Percentiles rank a stretch among this genome's conserved stretches.
These are phyloP conservation scores for Hippopotamyrus pictus DNA, from an alignment of 2,797 vertebrate species.

Conservation along the genomic window DNA sequence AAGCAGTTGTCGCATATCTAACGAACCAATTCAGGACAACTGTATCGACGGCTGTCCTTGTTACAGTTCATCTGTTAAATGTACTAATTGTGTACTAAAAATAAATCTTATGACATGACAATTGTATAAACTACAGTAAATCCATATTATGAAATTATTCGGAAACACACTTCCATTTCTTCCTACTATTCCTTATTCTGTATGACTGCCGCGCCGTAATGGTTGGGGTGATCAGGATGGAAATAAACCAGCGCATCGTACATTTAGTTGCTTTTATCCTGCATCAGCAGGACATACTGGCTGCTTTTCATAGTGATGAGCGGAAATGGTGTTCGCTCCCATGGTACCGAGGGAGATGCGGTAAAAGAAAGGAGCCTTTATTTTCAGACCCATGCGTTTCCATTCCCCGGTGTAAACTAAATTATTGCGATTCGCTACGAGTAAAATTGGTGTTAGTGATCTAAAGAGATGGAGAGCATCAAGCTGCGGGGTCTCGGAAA, in stretches of 20 bases:
- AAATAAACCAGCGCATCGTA: not conserved
- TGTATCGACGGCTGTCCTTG: not conserved
- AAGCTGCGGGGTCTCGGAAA: not conserved
- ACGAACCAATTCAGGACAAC: not conserved
- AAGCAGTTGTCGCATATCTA: not conserved
- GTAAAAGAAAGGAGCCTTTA: conserved; percentile 9
- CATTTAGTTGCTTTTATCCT: not conserved
- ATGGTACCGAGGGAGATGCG: conserved; percentile 2
- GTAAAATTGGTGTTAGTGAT: not conserved
- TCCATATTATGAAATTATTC: not conserved
- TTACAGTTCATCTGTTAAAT: not conserved
- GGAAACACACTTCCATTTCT: not conserved
- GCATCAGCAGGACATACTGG: not conserved
- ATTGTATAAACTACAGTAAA: not conserved
- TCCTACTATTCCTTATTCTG: not conserved
- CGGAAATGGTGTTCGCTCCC: not conserved
- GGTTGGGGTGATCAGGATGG: not conserved
- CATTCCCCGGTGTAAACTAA: not conserved
- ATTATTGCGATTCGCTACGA: not conserved
- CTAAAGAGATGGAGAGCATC: not conserved
- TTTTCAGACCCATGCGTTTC: not conserved
- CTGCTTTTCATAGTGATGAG: not conserved
- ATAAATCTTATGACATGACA: not conserved
- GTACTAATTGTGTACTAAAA: not conserved
- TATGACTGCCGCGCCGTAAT: not conserved